These are phyloP conservation scores for Drosophila seguyi DNA, from an alignment of 1,140 invertebrate species.

Conservation along the genomic window DNA sequence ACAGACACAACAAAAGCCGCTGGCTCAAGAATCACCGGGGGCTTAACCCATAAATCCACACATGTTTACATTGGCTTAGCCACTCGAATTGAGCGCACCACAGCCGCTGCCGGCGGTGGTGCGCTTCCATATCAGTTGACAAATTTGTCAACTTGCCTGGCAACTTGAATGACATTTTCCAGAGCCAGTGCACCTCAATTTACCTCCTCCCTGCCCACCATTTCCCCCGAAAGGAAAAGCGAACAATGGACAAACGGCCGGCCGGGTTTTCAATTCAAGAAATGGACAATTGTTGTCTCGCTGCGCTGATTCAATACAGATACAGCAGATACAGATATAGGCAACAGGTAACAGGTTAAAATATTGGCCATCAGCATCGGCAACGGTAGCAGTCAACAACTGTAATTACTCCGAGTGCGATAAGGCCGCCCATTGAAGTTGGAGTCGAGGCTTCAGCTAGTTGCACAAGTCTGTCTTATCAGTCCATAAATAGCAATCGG, in stretches of 20 bases:
- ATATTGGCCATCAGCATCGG: slow-evolving; percentile 18
- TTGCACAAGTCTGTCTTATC: slow-evolving; percentile 50
- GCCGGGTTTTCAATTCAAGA: slow-evolving; percentile 71
- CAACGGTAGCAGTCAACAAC: slow-evolving; percentile 51
- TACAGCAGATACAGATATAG: slow-evolving; percentile 7
- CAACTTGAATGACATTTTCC: slow-evolving; percentile 82
- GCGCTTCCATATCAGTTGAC: slow-evolving; percentile 76
- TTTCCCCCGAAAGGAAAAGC: slow-evolving; percentile 39
- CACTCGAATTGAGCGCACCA: slow-evolving; percentile 39
- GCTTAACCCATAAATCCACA: slow-evolving; percentile 71
- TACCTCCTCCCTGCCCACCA: not conserved
- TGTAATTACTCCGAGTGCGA: slow-evolving; percentile 65
- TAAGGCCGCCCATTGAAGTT: slow-evolving; percentile 29
- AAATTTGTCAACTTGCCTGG: slow-evolving; percentile 74
- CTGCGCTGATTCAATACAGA: slow-evolving; percentile 39
- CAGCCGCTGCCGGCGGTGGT: slow-evolving; percentile 15
- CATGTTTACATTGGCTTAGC: slow-evolving; percentile 72
- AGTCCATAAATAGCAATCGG: slow-evolving; percentile 32
- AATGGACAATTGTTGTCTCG: slow-evolving; percentile 78
- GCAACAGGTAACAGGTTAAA: slow-evolving; percentile 30
- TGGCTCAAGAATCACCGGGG: slow-evolving; percentile 34
- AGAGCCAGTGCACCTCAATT: slow-evolving; percentile 33
- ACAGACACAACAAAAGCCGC: slow-evolving; percentile 35
- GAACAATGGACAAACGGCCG: slow-evolving; percentile 65
- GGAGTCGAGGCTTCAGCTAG: slow-evolving; percentile 31